Evolutionary conservation across 2,888 invertebrate species (phyloP).

Genomic region (Galerucella calmariensis): DNA sequence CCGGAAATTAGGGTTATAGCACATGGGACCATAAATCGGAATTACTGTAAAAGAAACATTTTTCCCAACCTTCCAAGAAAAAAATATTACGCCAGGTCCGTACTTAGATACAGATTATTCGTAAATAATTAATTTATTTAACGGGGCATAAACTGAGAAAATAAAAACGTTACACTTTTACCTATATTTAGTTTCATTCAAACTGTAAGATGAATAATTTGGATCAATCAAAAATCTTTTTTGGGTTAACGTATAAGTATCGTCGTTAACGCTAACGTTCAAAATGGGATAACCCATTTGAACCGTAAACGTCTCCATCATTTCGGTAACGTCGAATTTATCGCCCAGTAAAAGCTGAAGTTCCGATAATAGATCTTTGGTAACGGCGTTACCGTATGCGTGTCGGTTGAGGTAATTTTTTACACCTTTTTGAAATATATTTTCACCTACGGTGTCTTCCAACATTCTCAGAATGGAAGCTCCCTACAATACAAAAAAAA

Average conservation of each 20-base stretch:
- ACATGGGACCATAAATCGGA: too few relatives aligned
- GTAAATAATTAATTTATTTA: too few relatives aligned
- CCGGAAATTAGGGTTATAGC: too few relatives aligned
- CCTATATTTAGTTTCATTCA: constrained; percentile 65
- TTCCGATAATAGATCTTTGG: constrained; percentile 78
- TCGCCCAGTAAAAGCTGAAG: constrained; percentile 70
- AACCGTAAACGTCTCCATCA: constrained; percentile 89
- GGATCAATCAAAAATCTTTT: constrained; percentile 80
- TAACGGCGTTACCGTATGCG: constrained; percentile 81
- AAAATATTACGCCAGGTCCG: too few relatives aligned
- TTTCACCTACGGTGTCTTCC: constrained; percentile 80
- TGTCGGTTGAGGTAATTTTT: constrained; percentile 78
- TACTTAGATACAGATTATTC: too few relatives aligned
- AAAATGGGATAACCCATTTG: constrained; percentile 91
- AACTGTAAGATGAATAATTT: constrained; percentile 67
- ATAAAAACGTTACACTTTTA: too few relatives aligned
- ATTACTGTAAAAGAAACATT: too few relatives aligned
- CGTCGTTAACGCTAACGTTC: constrained; percentile 65
- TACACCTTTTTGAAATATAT: constrained; percentile 78
- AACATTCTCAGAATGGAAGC: constrained; percentile 89
- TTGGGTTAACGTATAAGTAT: constrained; percentile 75
- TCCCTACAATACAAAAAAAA: constrained; percentile 73
- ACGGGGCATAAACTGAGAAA: too few relatives aligned
- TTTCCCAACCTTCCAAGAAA: too few relatives aligned
- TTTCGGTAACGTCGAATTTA: constrained; percentile 57